phyloP scores from a whole-genome alignment of 2,797 vertebrate species.

The Staurois parvus region DNA sequence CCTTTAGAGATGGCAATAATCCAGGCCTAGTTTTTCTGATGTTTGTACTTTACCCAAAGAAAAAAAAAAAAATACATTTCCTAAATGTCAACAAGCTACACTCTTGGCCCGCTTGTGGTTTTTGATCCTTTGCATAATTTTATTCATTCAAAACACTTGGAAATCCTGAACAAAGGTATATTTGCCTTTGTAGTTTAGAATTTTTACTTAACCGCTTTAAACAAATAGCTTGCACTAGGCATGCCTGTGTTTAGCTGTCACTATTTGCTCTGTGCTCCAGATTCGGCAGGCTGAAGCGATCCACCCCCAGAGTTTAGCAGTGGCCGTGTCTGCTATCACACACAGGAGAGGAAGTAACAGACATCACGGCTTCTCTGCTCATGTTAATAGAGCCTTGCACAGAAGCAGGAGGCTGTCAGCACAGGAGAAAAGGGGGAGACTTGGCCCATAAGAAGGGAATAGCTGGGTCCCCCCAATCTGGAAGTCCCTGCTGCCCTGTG shows the following conservation, averaged over 20 bases:
- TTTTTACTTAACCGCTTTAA: neutral
- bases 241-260: neutral
- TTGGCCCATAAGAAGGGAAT: slow-evolving; percentile 1
- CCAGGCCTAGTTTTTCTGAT: neutral
- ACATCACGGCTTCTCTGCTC: slow-evolving; percentile 62
- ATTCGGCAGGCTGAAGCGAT: slow-evolving; percentile 39
- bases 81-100: neutral
- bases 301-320: slow-evolving; percentile 74
- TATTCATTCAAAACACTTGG: neutral
- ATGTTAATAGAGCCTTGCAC: slow-evolving; percentile 20
- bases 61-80: too few species aligned
- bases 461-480: neutral
- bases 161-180: neutral
- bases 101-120: neutral
- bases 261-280: slow-evolving; percentile 19
- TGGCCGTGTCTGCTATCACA: slow-evolving; percentile 59
- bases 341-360: slow-evolving; percentile 82
- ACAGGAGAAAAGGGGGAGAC: neutral
- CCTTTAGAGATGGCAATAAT: neutral
- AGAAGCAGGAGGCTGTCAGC: slow-evolving; percentile 48
- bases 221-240: neutral
- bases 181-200: too few species aligned
- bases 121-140: neutral
- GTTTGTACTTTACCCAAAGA: neutral
- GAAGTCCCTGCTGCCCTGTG: neutral